Conservation (phyloP, 1,140 invertebrate genomes). For the Notospermus geniculatus region DNA sequence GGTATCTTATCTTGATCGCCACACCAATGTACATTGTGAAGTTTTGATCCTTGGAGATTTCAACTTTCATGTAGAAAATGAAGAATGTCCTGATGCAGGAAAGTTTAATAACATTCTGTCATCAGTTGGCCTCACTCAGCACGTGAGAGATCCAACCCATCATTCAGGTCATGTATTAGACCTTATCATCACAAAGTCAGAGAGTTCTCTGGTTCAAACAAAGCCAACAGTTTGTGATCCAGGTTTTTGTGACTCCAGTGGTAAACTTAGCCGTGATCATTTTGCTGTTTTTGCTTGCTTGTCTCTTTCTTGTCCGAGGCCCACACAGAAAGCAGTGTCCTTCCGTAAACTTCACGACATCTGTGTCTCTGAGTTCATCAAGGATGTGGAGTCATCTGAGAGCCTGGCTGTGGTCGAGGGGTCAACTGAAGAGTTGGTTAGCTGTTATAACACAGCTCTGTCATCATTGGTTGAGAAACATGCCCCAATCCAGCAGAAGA, state of each 20-base stretch:
- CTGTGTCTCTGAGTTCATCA: neutral
- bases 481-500: neutral
- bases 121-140: neutral
- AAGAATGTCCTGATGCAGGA: neutral
- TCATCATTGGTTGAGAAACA: neutral
- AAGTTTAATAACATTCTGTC: neutral
- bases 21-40: neutral
- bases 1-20: neutral
- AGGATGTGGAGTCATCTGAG: neutral
- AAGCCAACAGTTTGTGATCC: neutral
- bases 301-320: neutral
- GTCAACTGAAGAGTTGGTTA: neutral
- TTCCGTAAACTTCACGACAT: neutral
- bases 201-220: neutral
- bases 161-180: too few species aligned
- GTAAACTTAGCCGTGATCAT: neutral
- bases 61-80: too few species aligned
- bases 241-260: neutral
- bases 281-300: neutral
- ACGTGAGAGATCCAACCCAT: neutral
- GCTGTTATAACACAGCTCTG: neutral
- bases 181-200: neutral
- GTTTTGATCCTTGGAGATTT: too few species aligned
- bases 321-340: neutral
- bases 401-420: neutral